Base-by-base conservation (phyloP, 2,888 invertebrate genomes). In the Ariolimax columbianus region DNA sequence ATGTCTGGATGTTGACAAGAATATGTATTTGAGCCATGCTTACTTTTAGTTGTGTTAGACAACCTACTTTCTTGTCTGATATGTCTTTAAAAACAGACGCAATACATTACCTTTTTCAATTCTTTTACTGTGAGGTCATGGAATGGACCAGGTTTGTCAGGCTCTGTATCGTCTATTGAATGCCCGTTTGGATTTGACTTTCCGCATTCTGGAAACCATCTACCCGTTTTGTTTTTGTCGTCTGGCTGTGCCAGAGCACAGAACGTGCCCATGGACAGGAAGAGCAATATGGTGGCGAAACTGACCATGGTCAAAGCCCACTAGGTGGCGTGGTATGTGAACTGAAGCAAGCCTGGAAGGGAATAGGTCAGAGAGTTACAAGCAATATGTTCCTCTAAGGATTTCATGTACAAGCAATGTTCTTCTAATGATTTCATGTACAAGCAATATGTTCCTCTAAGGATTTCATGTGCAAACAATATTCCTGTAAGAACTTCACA, bases 121-220 rank as follows among this genome's bases (percentile, higher is more conserved):
- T 90, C 90, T 6, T 51, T 63, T 7, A 66, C 47, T 3, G 90
- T 90, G 26, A 90, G 83, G 78, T 89, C 89, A 63, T 87, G 86
- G 79, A 90, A 90, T 11, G 89, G 88, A 7, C 88, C 86, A 0
- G 89, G 90, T 19, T 83, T 82, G 3, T 82, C 81, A 0, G 89
- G 87, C 75, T 90, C 89, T 0, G 72, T 83, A 14, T 87, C 38
- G 66, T 88, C 88, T 19, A 89, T 83, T 40, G 30, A 19, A 26
- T 82, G 51, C 3, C 33, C 47, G 33, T 85, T 81, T n/a, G 43
- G 14, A 26, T 59, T 72, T 40, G 55, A 23, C 11, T 55, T 14
- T 17, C 43, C 84, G 43, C 73, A 73, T 47, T 43, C 73, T 2
- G 73, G 73, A 47, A 73, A 43, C 43, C n/a, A 30, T 43, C 9